Percentiles rank a stretch among this genome's conserved stretches.
Conservation (phyloP, 2,113 vertebrate species). For the Pteruthius melanotis region DNA sequence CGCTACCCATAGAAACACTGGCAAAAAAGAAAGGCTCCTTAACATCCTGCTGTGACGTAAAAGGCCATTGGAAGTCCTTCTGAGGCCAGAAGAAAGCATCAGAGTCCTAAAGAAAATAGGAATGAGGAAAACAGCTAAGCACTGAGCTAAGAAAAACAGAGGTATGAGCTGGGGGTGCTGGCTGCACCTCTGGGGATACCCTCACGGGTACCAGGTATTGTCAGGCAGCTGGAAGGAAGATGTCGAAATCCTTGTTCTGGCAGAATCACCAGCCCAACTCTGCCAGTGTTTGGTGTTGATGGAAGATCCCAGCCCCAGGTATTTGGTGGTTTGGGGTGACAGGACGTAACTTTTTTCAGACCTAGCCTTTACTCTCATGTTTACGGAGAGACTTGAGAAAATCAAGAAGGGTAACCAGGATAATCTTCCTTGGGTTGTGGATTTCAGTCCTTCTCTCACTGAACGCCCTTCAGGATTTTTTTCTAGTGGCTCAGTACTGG, state of each 20-base stretch:
- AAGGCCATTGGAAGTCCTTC: not conserved
- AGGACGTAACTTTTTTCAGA: not conserved
- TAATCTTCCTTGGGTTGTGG: not conserved
- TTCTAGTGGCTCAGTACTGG: not conserved
- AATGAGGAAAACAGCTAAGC: not conserved
- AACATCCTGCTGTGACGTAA: not conserved
- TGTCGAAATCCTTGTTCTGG: not conserved
- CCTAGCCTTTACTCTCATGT: not conserved
- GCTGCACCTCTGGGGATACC: not conserved
- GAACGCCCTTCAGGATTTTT: not conserved
- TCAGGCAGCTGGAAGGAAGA: not conserved
- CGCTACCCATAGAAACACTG: fast-evolving
- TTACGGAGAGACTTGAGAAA: not conserved
- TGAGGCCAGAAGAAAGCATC: not conserved
- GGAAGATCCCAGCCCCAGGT: not conserved
- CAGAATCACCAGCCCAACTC: not conserved
- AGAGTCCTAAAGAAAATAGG: not conserved
- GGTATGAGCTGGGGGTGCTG: not conserved
- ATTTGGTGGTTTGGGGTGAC: not conserved
- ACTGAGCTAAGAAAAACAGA: not conserved
- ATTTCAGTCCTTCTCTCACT: not conserved
- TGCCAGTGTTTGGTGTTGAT: not conserved
- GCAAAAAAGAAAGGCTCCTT: not conserved
- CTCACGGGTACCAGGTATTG: too few species aligned
- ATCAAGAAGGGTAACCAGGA: not conserved